Evolutionary conservation across 2,797 vertebrate species (phyloP).

Genomic region (Trichosurus vulpecula): DNA sequence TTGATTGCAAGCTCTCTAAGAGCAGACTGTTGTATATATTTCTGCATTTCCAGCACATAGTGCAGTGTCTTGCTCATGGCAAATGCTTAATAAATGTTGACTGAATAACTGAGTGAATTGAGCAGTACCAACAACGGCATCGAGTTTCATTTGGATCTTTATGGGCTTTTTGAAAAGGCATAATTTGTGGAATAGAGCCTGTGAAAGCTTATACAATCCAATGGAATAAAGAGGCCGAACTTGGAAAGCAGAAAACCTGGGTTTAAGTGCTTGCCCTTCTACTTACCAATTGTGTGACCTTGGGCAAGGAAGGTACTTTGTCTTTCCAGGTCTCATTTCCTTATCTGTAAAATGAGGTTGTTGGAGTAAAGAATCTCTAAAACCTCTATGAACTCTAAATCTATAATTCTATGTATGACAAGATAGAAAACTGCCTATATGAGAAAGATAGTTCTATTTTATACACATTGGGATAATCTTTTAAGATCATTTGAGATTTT

Average conservation of each 20-base stretch:
- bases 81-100: neutral
- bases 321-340: neutral
- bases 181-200: no score
- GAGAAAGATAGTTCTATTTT: neutral
- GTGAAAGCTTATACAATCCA: no score
- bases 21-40: neutral
- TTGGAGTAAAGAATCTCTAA: neutral
- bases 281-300: neutral
- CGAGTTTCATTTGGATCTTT: no score
- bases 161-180: no score
- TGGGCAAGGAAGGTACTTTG: neutral
- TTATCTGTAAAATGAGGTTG: neutral
- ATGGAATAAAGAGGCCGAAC: neutral
- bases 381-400: neutral
- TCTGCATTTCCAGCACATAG: neutral
- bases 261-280: neutral
- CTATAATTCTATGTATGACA: neutral
- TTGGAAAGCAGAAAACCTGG: neutral
- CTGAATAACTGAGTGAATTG: slow-evolving; percentile 23
- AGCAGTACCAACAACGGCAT: no score
- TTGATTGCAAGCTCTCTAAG: neutral
- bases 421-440: neutral
- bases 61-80: neutral
- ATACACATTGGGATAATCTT: neutral
- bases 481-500: neutral